Conservation (phyloP, 1,140 invertebrate species). For the Drosophila nasuta region DNA sequence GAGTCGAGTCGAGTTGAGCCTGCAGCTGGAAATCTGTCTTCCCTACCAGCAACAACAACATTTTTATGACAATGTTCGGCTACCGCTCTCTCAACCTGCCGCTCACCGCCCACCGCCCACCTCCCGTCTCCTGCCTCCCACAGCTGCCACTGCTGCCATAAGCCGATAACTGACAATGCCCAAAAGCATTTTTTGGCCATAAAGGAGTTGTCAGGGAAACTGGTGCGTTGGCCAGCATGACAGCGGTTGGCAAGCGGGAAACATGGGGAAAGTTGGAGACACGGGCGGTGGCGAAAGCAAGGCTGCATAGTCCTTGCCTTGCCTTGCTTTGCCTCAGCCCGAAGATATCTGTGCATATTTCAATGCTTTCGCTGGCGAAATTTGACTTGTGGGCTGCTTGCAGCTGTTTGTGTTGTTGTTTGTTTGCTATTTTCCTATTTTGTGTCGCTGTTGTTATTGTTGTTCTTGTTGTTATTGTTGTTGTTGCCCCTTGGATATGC, state of each 20-base stretch:
- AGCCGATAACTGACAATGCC: conserved; percentile 82
- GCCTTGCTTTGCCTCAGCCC: conserved; percentile 19
- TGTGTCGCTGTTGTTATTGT: neutral
- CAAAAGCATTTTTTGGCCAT: conserved; percentile 70
- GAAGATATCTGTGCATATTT: conserved; percentile 79
- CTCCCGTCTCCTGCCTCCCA: conserved; percentile 10
- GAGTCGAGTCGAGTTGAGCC: conserved; percentile 13
- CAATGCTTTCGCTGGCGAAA: conserved; percentile 78
- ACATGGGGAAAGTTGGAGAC: no score
- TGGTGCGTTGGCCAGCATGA: conserved; percentile 69
- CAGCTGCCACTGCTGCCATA: conserved; percentile 45
- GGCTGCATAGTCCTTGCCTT: neutral
- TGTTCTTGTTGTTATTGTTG: neutral
- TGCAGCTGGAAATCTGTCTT: conserved; percentile 37
- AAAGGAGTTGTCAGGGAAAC: conserved; percentile 77
- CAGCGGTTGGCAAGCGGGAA: conserved; percentile 27
- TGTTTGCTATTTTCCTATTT: neutral
- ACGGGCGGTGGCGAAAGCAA: neutral
- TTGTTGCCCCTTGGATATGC: conserved; percentile 70
- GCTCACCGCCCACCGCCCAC: no score
- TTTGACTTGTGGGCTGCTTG: conserved; percentile 63
- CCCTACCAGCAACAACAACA: conserved; percentile 54
- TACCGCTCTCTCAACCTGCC: neutral
- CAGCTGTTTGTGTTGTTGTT: conserved; percentile 25
- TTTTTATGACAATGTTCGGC: conserved; percentile 77